A percentile compares a stretch with the other conserved stretches of the same genome.
These are phyloP conservation scores for Atlantisia rogersi DNA, from an alignment of 2,113 vertebrate genomes.

Conservation along the genomic window DNA sequence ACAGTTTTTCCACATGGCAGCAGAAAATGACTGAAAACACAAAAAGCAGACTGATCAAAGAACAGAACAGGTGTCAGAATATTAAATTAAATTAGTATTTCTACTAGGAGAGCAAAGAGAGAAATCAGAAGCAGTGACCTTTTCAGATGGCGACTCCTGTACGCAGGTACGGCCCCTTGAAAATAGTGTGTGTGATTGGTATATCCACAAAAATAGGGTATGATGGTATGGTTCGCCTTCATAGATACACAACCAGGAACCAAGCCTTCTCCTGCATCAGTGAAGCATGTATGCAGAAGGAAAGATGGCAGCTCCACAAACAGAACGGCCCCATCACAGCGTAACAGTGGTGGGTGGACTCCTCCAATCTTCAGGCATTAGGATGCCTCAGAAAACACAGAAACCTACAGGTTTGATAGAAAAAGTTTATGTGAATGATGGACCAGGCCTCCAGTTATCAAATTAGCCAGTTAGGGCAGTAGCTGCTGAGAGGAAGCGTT, in stretches of 20 bases:
- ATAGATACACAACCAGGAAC: background rate
- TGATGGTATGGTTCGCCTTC: background rate
- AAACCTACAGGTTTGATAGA: background rate
- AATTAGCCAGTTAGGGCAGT: background rate
- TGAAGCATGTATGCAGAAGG: fast-evolving
- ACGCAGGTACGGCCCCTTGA: background rate
- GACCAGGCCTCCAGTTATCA: background rate
- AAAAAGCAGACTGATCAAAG: background rate
- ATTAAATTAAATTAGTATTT: background rate
- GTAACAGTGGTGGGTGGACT: background rate
- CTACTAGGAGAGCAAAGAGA: background rate
- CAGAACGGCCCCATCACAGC: no score
- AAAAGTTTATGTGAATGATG: background rate
- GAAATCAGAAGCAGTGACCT: background rate
- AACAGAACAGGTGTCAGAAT: background rate
- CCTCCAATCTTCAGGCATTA: background rate
- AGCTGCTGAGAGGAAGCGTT: background rate
- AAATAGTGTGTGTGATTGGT: background rate
- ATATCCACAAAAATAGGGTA: background rate
- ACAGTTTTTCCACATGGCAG: background rate
- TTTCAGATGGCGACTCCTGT: background rate
- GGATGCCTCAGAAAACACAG: background rate
- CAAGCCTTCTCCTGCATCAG: background rate
- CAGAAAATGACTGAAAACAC: background rate
- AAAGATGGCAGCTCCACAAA: background rate